Evolutionary conservation across 2,888 invertebrate species (phyloP), one percentile per base, ranked within the genome.

Genomic region (Drepana falcataria): DNA sequence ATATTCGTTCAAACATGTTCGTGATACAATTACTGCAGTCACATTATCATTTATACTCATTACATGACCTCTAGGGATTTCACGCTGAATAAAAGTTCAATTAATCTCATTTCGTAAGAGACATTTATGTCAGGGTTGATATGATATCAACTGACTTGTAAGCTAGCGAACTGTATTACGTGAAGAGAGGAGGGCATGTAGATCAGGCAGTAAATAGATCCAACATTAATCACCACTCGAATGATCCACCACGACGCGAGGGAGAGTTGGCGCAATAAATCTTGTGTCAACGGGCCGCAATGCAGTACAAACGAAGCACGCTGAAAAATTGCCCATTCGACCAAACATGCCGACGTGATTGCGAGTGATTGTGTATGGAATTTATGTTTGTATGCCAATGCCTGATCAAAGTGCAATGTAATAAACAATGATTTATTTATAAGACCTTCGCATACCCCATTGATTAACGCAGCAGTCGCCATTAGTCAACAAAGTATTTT

Each of bases 281-380:
- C 85, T 86, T 68, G 60, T 41, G 51, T 7, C 51, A 51, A 51
- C 66, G 65, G 70, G 82, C 85, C 82, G 86, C 87, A 86, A 75
- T 83, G 87, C 85, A 73, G 80, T 71, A 73, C 76, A 68, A 9
- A 44, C 44, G 44, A 44, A 63, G 69, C 65, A 67, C 71, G 77
- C 77, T 86, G 85, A 86, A 86, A 87, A 85, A 87, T 83, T 84
- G 79, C 76, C 75, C 76, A 84, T 82, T 80, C 77, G 77, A 85
- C 84, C 84, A 85, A 84, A 85, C 84, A 79, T 80, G 82, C 72
- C 72, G 65, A 60, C 61, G 63, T 65, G 77, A 75, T 75, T 77
- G 78, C 77, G 78, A 74, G 73, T 71, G 58, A 60, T 60, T 62
- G 64, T 59, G 57, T 57, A 59, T 61, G 59, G 56, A 52, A 7